Percentiles rank a stretch among this genome's conserved stretches.
Evolutionary conservation across 2,113 vertebrate genomes (phyloP).

Genomic region (Rhinopomastus cyanomelas): DNA sequence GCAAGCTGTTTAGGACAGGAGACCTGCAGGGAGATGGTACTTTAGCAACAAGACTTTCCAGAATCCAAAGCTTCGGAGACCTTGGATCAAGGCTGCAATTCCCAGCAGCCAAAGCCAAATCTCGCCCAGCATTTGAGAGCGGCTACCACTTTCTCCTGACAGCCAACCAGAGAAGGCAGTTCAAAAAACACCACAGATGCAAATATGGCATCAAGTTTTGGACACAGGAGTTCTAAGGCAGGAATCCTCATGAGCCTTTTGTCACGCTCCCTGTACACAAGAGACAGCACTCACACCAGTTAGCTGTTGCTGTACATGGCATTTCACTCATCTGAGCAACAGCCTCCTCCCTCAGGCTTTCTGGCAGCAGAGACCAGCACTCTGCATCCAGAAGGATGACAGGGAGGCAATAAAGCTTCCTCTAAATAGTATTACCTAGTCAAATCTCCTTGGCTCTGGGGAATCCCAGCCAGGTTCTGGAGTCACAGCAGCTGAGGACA

Average conservation of each 20-base stretch:
- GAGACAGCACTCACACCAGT: background rate
- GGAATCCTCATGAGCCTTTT: background rate
- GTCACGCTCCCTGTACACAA: rapidly evolving
- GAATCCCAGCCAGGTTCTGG: background rate
- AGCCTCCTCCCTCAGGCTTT: background rate
- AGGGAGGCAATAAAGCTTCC: background rate
- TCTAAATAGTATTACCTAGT: background rate
- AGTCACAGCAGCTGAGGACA: background rate
- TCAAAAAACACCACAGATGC: background rate
- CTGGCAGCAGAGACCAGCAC: background rate
- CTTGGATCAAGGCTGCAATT: background rate
- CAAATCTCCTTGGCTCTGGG: background rate
- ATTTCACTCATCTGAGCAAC: background rate
- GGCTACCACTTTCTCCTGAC: background rate
- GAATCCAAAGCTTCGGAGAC: background rate
- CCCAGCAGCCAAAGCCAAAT: background rate
- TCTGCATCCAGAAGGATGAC: background rate
- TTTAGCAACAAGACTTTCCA: background rate
- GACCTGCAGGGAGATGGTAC: background rate
- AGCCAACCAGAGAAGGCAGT: background rate
- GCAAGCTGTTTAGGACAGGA: background rate
- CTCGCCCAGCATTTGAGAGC: rapidly evolving
- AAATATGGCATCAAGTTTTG: background rate
- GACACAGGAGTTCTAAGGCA: background rate
- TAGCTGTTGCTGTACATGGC: rapidly evolving